Base-by-base conservation (phyloP, 2,797 vertebrate species). In the Neomorphus geoffroyi region DNA sequence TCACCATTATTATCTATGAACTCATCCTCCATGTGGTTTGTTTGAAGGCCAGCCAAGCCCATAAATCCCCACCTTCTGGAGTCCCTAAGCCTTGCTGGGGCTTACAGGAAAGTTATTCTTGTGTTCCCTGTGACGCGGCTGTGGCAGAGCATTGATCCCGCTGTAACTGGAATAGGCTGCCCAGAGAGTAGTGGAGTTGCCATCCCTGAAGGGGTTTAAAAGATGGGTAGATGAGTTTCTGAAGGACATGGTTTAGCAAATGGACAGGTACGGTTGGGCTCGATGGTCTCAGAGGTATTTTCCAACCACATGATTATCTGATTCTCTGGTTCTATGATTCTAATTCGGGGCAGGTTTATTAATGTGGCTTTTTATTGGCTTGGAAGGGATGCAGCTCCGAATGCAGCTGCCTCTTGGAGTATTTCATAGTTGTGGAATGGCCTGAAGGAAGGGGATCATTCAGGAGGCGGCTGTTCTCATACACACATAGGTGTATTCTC, bases 41-140 rank as follows among this genome's bases (percentile, higher is more conserved):
- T 90, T 27, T 96, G 95, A 92, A 92, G 86, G 92, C 95, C 56
- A 46, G 92, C 96, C 94, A 95, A 85, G 73, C 43, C 43, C 74
- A 73, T 87, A 95, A 96, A 96, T 96, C 96, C 93, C 88, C 93
- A 91, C 92, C 95, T 96, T 93, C 87, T 71, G 75, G 73, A 89
- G 92, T 80, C 92, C 88, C 78, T 96, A 87, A 96, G 95, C 90
- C 92, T 92, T 94, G 83, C 86, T 66, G 88, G 86, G 93, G 83
- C 3, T 96, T 93, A 96, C 19, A 51, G 91, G 57, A 88, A 65
- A 88, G 95, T 95, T 96, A 96, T 96, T 96, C 92, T 87, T 45
- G 93, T 94, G 33, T 66, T 92, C 56, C 27, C 70, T 18, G 80
- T 15, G 65, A 80, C 45, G 95, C 90, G 19, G 57, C 93, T 90